Evolutionary conservation across 1,140 invertebrate species (phyloP).

Genomic region (Dendrolimus punctatus): DNA sequence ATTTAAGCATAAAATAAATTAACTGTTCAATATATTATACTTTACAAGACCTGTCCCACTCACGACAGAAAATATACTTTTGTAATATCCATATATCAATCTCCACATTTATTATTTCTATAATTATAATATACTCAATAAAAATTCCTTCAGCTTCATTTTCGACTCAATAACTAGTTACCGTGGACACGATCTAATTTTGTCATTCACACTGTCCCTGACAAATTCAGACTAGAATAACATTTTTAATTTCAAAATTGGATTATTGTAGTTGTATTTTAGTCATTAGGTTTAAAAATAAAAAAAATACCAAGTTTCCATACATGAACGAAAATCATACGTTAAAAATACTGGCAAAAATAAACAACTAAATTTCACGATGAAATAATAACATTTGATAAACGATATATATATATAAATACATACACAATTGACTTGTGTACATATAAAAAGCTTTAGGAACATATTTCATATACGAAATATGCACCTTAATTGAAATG

Average conservation of each 20-base stretch:
- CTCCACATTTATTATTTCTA: background rate
- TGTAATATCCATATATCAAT: background rate
- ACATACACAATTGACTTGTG: too few species aligned
- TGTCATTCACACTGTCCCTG: constrained; percentile 51
- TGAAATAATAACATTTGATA: constrained; percentile 31
- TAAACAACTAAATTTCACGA: constrained; percentile 38
- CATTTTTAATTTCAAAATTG: constrained; percentile 27
- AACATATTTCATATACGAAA: constrained; percentile 27
- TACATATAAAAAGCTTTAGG: constrained; percentile 40
- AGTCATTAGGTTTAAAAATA: constrained; percentile 20
- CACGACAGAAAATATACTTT: too few species aligned
- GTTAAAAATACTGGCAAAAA: constrained; percentile 62
- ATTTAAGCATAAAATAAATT: too few species aligned
- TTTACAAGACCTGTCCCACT: too few species aligned
- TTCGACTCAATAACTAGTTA: background rate
- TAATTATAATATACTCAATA: background rate
- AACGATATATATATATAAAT: constrained; percentile 20
- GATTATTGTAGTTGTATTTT: constrained; percentile 13
- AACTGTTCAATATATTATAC: too few species aligned
- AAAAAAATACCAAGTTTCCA: constrained; percentile 26
- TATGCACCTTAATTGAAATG: constrained; percentile 55
- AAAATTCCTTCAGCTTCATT: background rate
- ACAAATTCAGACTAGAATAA: constrained; percentile 60
- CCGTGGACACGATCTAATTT: constrained; percentile 6
- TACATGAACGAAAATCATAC: constrained; percentile 30